A percentile compares a stretch with the other conserved stretches of the same genome.
Evolutionary conservation across 2,888 invertebrate species (phyloP).

Genomic region (Cremastobaeus sp.): DNA sequence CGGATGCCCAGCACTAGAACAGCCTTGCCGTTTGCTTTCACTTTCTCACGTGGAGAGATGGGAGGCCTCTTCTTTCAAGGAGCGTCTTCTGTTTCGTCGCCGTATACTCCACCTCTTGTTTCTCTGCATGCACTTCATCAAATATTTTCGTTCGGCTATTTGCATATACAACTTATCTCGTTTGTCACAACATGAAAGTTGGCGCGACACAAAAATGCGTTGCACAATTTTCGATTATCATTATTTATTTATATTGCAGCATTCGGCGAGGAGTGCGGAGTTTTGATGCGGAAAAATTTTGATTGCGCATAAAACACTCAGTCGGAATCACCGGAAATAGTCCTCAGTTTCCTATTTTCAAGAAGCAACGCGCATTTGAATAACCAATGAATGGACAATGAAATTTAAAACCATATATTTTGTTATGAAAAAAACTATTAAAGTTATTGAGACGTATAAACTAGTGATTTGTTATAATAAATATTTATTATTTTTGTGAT

Average conservation of each 20-base stretch:
- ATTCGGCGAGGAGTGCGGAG: background rate
- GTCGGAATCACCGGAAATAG: no score
- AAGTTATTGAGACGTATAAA: no score
- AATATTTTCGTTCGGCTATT: constrained; percentile 39
- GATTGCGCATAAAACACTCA: no score
- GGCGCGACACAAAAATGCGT: constrained; percentile 14
- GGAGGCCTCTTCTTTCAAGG: constrained; percentile 53
- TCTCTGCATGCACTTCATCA: constrained; percentile 16
- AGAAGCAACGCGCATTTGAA: no score
- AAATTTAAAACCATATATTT: no score
- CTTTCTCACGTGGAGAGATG: constrained; percentile 60
- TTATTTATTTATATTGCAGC: constrained; percentile 4
- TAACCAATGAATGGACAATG: no score
- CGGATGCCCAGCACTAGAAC: constrained; percentile 54
- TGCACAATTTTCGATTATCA: constrained; percentile 28
- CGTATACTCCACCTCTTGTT: constrained; percentile 6
- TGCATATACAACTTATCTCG: constrained; percentile 30
- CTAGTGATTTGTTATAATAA: no score
- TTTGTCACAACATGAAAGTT: constrained; percentile 36
- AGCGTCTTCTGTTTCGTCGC: constrained; percentile 52
- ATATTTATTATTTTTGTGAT: no score
- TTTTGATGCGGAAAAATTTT: no score
- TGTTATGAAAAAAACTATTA: no score
- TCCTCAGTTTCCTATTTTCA: no score
- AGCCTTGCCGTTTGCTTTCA: constrained; percentile 60